Base-by-base conservation (phyloP, 2,113 vertebrate species). In the Arizona elegans region DNA sequence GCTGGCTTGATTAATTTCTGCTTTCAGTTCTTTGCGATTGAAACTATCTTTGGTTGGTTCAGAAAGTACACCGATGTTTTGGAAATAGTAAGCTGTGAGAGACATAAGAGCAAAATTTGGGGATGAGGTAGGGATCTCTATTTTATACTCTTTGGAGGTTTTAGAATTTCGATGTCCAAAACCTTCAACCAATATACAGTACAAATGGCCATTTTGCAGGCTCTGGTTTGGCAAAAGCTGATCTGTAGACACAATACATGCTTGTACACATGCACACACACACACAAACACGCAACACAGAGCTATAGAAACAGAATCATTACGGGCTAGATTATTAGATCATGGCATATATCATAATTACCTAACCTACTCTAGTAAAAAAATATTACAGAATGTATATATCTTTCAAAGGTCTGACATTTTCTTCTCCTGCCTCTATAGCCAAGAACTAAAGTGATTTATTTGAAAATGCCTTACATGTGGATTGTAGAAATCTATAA, bases 401-500 rank as follows among this genome's bases (percentile, higher is more conserved):
- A 17, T 94, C 92, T 93, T 89, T 94, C 81, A 95, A 59, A 3
- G 52, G 58, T 19, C 12, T 86, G 21, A 2, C 9, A 5, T 93
- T 95, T 50, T 93, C 55, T 53, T 38, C 55, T 59, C 9, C 55
- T 47, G 23, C 26, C 26, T 89, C 65, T 62, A 58, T 88, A 10
- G 43, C 70, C 94, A 91, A 6, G 93, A 85, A 50, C 85, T 23
- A 88, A 75, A n/a, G 21, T 75, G 50, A 33, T 33, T 2, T 0
- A 38, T 55, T 62, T 43, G 6, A 86, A 29, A 85, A 26, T 21
- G 38, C 1, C 0, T 91, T 11, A 33, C 87, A 2, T 88, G 93
- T 70, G 94, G 90, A 75, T 75, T 94, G 86, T 43, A 53, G 29
- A 81, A 94, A 4, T 38, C 55, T 47, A 62, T 15, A 92, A 92